Base-by-base conservation (phyloP, 2,888 invertebrate genomes). In the Archaeoteleia sp. region DNA sequence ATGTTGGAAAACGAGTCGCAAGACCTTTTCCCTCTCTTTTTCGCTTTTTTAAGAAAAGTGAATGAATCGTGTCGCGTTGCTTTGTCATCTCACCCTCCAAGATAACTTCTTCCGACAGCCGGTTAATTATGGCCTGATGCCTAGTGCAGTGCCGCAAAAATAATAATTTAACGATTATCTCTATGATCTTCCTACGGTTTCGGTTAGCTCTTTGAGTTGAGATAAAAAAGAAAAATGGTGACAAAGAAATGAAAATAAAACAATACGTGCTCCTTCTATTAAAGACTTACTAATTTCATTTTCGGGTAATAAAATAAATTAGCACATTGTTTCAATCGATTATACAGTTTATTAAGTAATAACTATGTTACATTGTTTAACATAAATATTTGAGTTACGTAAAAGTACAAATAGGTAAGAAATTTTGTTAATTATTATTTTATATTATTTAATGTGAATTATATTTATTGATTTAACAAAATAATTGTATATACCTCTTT, bases 111-210 rank as follows among this genome's bases (percentile, higher is more conserved):
- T 78, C 78, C 78, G 76, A 75, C 76, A 66, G 63, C 45, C 70
- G 53, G 72, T 81, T 78, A 79, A 73, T 81, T 77, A 78, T 73
- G 75, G 67, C 67, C 63, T 58, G 53, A 61, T 67, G 55, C 62
- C 66, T 63, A 67, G 58, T 70, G 66, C 60, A 63, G 54, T 70
- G 58, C 70, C 69, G 74, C 74, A 70, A 78, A 81, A 79, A 80
- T 77, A 75, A 80, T 80, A 82, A 81, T 79, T 82, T 78, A 76
- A 70, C 75, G 75, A 78, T 78, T 81, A 82, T 81, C 82, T 81
- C 62, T 35, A 32, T 57, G 65, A 61, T 68, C 68, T 70, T 25
- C 29, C 32, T 10, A 23, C 34, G 55, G 15, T 15, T 8, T 37
- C 34, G 20, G 20, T 20, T 20, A 55, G 42, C 39, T 14, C 49